Percentiles rank a stretch among this genome's conserved stretches.
Conservation (phyloP, 2,113 vertebrate genomes). For the Cyprinodon brontotheroides region DNA sequence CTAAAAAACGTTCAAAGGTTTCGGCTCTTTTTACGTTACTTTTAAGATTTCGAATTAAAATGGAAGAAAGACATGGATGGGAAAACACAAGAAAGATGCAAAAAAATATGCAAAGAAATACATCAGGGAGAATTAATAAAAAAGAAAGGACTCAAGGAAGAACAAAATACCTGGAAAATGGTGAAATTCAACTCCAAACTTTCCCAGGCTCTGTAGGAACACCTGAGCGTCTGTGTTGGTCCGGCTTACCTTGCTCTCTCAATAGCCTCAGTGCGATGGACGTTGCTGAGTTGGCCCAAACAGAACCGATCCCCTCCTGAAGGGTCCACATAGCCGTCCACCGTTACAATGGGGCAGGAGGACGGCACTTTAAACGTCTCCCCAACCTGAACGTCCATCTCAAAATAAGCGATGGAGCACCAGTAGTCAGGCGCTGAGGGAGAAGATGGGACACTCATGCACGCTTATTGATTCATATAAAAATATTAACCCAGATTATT, state of each 20-base stretch:
- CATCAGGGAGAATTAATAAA: too few species aligned
- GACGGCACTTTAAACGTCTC: slow-evolving; percentile 97
- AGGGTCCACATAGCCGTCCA: slow-evolving; percentile 97
- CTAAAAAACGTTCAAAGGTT: too few species aligned
- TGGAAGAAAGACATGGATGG: too few species aligned
- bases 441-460: not conserved
- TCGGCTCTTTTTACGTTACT: too few species aligned
- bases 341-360: slow-evolving; percentile 91
- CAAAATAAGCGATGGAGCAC: slow-evolving; percentile 99
- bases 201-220: too few species aligned
- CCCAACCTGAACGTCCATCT: slow-evolving; percentile 98
- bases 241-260: slow-evolving; percentile 91
- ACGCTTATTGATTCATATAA: not conserved
- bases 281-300: slow-evolving; percentile 94
- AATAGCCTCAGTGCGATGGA: slow-evolving; percentile 96
- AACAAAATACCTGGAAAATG: not conserved
- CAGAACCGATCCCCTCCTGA: slow-evolving; percentile 96
- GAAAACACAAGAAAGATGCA: not conserved
- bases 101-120: not conserved
- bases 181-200: not conserved
- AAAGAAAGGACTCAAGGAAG: not conserved
- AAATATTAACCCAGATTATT: not conserved
- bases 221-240: too few species aligned
- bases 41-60: too few species aligned
- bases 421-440: slow-evolving; percentile 92